These are phyloP conservation scores for Pardalotus punctatus DNA, from an alignment of 2,113 vertebrate genomes.

Conservation along the genomic window DNA sequence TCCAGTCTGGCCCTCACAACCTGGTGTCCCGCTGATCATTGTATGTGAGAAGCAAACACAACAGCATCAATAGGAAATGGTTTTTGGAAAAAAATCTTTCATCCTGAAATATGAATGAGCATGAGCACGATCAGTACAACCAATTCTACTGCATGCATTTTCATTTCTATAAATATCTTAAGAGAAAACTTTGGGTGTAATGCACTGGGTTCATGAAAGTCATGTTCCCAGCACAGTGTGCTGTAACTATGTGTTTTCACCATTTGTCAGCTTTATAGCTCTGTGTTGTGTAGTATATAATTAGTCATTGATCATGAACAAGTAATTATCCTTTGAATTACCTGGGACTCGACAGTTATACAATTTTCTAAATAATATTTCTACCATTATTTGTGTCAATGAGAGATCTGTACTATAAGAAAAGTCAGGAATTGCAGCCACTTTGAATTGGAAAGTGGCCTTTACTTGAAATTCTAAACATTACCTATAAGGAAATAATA, in stretches of 20 bases:
- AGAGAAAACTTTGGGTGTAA: background rate
- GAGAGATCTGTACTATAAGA: background rate
- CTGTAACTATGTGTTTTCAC: conserved; percentile 6
- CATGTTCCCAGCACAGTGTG: background rate
- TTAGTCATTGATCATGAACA: conserved; percentile 53
- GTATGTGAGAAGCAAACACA: conserved; percentile 22
- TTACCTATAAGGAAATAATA: background rate
- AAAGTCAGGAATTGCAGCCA: background rate
- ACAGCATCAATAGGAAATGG: conserved; percentile 1
- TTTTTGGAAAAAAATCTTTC: conserved; percentile 34
- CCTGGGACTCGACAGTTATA: background rate
- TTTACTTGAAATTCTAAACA: background rate
- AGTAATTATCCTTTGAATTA: conserved; percentile 51
- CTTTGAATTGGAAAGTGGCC: conserved; percentile 12
- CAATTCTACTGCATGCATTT: background rate
- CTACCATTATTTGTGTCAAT: conserved; percentile 22
- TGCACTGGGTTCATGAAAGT: conserved; percentile 11
- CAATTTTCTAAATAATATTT: conserved; percentile 32
- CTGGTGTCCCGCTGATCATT: conserved; percentile 27
- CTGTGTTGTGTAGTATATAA: background rate
- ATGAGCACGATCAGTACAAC: background rate
- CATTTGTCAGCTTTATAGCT: conserved; percentile 33
- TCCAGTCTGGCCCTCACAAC: conserved; percentile 31
- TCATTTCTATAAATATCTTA: background rate
- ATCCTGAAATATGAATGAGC: conserved; percentile 36